These are phyloP conservation scores for Sandelia bainsii DNA, from an alignment of 2,797 vertebrate species.

Conservation along the genomic window DNA sequence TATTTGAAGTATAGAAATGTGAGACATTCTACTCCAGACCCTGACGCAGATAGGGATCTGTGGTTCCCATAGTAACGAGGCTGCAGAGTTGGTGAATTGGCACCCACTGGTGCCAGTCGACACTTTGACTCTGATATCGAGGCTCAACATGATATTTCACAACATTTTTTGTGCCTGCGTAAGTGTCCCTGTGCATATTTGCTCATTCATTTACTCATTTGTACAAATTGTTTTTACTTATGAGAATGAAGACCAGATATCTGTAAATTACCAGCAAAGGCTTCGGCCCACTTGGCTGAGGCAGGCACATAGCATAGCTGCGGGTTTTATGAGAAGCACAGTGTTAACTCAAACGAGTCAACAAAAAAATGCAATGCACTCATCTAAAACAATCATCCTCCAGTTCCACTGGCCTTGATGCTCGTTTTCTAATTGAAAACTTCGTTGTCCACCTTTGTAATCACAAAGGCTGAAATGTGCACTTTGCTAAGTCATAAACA, in stretches of 20 bases:
- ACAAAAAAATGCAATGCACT: background rate
- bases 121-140: slow-evolving; percentile 47
- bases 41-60: slow-evolving; percentile 59
- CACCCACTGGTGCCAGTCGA: slow-evolving; percentile 39
- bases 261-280: slow-evolving; percentile 15
- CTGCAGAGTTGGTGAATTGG: slow-evolving; percentile 62
- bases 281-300: slow-evolving; percentile 1
- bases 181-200: slow-evolving; percentile 3
- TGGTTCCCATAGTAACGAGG: slow-evolving; percentile 82
- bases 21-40: slow-evolving; percentile 46
- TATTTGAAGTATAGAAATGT: slow-evolving; percentile 53
- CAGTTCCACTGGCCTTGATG: background rate
- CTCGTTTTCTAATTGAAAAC: background rate
- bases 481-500: too few relatives aligned
- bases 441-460: too few relatives aligned
- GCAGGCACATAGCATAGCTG: slow-evolving; percentile 13
- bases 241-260: background rate
- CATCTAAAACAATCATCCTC: background rate
- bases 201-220: background rate
- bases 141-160: slow-evolving; percentile 43
- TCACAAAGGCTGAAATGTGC: too few relatives aligned
- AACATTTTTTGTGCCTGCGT: slow-evolving; percentile 14
- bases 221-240: background rate
- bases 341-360: slow-evolving; percentile 9
- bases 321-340: slow-evolving; percentile 1